Evolutionary conservation across 2,888 invertebrate genomes (phyloP), one percentile per base, ranked within the genome.

Genomic region (Lissocephala sabroskyi): DNA sequence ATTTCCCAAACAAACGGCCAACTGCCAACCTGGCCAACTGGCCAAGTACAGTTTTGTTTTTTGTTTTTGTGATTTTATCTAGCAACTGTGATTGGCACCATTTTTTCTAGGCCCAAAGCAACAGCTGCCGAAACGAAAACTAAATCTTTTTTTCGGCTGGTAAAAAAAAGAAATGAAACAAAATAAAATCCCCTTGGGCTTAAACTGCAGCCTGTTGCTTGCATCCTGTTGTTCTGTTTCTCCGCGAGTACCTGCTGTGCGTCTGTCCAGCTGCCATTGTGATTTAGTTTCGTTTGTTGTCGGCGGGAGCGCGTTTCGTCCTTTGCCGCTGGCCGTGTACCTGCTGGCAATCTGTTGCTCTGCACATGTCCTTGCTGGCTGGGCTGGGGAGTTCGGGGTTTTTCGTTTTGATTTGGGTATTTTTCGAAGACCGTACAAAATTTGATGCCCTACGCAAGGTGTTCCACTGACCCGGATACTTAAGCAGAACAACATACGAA

Each of bases 331-430:
- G 36, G 35, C 45, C 40, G 33, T 37, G n/a, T 19, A 9, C 16
- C 28, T n/a, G 37, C 40, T 40, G 42, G 47, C 71, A 73, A 75
- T 60, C 76, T 78, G 78, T 75, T 73, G 74, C 74, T 51, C 36
- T 67, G 75, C 75, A 73, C 78, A 73, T 73, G 73, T 75, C 75
- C 40, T 49, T 44, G 47, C n/a, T n/a, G n/a, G n/a, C n/a, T n/a
- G n/a, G n/a, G n/a, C n/a, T n/a, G n/a, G n/a, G n/a, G n/a, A n/a
- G n/a, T 51, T 51, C 23, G n/a, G 48, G 41, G 41, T 56, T 66
- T 60, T 37, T 37, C 10, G 10, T 41, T 41, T 40, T 40, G 41
- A 18, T 49, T 30, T 30, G 17, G 16, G n/a, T n/a, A n/a, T n/a
- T n/a, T n/a, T n/a, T n/a, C 13, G 30, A 36, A 45, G 40, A 49